These are phyloP conservation scores for Temnothorax nylanderi DNA, from an alignment of 1,140 invertebrate genomes.

Conservation along the genomic window DNA sequence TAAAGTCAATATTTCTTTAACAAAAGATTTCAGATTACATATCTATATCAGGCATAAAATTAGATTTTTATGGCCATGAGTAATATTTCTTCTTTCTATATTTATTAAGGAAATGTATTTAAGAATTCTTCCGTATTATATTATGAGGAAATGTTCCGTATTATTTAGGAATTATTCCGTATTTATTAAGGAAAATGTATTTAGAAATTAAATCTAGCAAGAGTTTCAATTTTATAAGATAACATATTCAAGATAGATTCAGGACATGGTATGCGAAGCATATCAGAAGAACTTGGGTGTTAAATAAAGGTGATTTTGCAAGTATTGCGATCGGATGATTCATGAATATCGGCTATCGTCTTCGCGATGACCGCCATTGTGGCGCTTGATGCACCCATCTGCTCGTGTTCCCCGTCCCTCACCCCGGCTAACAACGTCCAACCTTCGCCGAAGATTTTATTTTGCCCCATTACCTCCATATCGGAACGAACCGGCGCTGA, in stretches of 20 bases:
- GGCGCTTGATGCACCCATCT: slow-evolving; percentile 43
- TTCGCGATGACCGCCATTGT: slow-evolving; percentile 58
- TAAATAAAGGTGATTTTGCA: slow-evolving; percentile 54
- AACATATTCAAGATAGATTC: slow-evolving; percentile 1
- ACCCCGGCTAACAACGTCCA: slow-evolving; percentile 42
- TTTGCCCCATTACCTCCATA: slow-evolving; percentile 71
- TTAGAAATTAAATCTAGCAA: neutral
- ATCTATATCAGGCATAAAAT: neutral
- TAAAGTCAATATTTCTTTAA: neutral
- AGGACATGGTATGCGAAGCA: neutral
- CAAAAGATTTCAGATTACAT: neutral
- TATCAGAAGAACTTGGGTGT: neutral
- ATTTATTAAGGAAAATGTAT: neutral
- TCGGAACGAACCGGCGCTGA: slow-evolving; percentile 68
- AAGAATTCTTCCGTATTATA: no score
- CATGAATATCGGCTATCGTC: slow-evolving; percentile 62
- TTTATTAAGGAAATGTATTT: no score
- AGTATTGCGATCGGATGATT: slow-evolving; percentile 52
- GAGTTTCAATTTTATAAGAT: neutral
- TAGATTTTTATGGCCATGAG: neutral
- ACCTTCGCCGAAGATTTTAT: slow-evolving; percentile 66
- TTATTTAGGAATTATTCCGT: neutral
- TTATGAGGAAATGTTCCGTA: no score
- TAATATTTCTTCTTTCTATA: neutral
- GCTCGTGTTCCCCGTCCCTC: neutral